phyloP scores from a whole-genome alignment of 2,797 vertebrate species.

The Balearica regulorum region DNA sequence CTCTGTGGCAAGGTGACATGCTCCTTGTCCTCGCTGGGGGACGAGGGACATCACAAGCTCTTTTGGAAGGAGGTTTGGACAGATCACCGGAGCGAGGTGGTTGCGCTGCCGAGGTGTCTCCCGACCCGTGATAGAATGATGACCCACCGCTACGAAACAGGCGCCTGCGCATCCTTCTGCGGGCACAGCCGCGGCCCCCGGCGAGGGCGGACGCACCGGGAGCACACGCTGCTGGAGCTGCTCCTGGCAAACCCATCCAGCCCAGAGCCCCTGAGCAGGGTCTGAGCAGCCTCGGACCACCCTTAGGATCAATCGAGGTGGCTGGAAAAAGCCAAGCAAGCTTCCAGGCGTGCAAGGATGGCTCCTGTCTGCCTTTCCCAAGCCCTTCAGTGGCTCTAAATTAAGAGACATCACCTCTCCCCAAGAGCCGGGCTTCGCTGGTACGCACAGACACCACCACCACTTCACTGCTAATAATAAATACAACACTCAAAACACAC shows the following conservation, averaged over 20 bases:
- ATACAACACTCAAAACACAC: not conserved
- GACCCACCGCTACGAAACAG: fast-evolving
- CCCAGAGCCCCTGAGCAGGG: not conserved
- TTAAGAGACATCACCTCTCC: not conserved
- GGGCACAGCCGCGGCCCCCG: fast-evolving
- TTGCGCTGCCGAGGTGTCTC: not conserved
- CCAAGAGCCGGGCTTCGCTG: not conserved
- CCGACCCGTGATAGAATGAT: fast-evolving
- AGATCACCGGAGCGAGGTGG: not conserved
- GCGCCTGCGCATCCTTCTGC: not conserved
- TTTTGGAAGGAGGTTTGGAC: not conserved
- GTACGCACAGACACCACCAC: not conserved
- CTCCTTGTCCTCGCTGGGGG: slow-evolving; percentile 27
- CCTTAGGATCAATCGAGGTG: not conserved
- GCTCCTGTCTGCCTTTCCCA: not conserved
- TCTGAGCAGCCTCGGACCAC: not conserved
- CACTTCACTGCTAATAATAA: not conserved
- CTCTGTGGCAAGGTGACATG: slow-evolving; percentile 52
- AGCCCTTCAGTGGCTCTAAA: not conserved
- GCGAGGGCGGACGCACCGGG: fast-evolving
- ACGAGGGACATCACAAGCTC: not conserved
- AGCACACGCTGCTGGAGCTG: fast-evolving
- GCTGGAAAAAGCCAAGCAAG: not conserved
- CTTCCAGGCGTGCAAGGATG: not conserved
- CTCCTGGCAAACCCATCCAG: not conserved